A percentile compares a stretch with the other conserved stretches of the same genome.
These are phyloP conservation scores for Nanorana parkeri DNA, from an alignment of 2,113 vertebrate species.

Conservation along the genomic window DNA sequence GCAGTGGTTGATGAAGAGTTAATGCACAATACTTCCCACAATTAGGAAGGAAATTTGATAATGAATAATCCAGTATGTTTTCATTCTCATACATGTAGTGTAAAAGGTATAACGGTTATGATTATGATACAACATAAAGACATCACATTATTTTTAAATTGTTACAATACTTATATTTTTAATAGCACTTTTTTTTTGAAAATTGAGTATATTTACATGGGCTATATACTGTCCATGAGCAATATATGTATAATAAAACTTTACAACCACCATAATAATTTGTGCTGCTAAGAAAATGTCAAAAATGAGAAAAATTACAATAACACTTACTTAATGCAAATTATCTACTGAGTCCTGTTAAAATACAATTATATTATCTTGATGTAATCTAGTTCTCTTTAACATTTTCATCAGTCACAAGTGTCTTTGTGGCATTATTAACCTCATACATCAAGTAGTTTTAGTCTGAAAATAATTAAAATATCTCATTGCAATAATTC, in stretches of 20 bases:
- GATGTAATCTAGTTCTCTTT: conserved; percentile 48
- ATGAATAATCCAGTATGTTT: too few species aligned
- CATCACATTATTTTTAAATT: too few species aligned
- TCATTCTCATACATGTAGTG: too few species aligned
- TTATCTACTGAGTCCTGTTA: conserved; percentile 47
- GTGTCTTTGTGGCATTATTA: conserved; percentile 46
- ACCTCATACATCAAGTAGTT: conserved; percentile 50
- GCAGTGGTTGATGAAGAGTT: too few species aligned
- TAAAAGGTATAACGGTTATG: too few species aligned
- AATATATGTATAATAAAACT: neutral
- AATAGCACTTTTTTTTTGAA: too few species aligned
- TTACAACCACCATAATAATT: neutral
- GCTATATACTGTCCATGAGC: too few species aligned
- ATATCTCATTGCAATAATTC: conserved; percentile 43
- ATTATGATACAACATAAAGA: too few species aligned
- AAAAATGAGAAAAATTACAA: conserved; percentile 48
- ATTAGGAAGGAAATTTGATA: too few species aligned
- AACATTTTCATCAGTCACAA: conserved; percentile 48
- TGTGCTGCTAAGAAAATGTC: conserved; percentile 19
- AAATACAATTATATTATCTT: conserved; percentile 50
- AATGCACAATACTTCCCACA: too few species aligned
- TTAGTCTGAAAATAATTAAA: conserved; percentile 52
- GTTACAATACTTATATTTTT: too few species aligned
- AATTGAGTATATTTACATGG: too few species aligned
- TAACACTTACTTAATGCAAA: conserved; percentile 53